phyloP scores from a whole-genome alignment of 2,888 invertebrate genomes.

The Idaea straminata region DNA sequence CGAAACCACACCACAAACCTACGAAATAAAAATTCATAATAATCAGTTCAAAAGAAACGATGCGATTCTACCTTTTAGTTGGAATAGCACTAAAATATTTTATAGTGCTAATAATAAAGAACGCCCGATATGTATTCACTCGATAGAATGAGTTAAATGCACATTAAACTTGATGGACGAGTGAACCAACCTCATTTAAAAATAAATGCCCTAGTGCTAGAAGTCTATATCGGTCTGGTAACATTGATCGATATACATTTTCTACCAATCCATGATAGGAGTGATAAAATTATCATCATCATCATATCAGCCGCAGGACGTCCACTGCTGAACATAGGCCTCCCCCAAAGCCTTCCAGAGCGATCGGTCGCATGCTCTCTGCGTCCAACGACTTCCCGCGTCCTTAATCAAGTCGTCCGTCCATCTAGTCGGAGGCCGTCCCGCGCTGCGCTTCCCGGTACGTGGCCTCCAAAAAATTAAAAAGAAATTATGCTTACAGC shows the following conservation, averaged over 20 bases:
- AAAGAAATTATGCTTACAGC: too few relatives aligned
- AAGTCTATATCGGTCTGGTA: not conserved
- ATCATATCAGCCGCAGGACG: too few relatives aligned
- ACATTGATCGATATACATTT: not conserved
- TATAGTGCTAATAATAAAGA: not conserved
- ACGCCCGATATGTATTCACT: not conserved
- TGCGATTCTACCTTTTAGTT: not conserved
- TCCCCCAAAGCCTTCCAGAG: too few relatives aligned
- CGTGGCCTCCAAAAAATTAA: too few relatives aligned
- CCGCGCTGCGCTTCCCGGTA: too few relatives aligned
- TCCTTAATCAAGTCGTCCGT: too few relatives aligned
- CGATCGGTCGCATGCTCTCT: too few relatives aligned
- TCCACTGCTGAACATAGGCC: too few relatives aligned
- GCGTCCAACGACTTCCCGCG: too few relatives aligned
- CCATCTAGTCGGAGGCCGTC: too few relatives aligned
- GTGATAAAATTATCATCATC: constrained; percentile 16
- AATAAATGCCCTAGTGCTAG: not conserved
- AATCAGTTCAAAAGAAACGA: not conserved
- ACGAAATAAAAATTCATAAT: not conserved
- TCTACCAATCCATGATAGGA: not conserved
- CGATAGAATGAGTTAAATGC: not conserved
- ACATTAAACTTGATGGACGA: constrained; percentile 1
- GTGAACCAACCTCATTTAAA: not conserved
- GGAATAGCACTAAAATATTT: not conserved
- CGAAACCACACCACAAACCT: not conserved